Conservation (phyloP, 2,888 invertebrate species). For the Stenurella melanura region DNA sequence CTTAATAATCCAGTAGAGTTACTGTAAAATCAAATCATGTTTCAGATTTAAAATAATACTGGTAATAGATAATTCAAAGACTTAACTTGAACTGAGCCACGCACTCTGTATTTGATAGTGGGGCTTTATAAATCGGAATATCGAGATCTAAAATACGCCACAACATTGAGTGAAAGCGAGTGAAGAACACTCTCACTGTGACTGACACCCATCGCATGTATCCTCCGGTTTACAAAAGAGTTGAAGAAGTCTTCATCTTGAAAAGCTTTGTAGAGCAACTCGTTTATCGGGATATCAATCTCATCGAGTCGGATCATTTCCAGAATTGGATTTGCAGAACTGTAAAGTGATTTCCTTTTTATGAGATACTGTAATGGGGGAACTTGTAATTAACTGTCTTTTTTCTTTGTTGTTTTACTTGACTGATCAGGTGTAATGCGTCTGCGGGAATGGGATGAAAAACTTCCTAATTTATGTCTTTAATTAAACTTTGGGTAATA, state of each 20-base stretch:
- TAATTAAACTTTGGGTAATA: constrained; percentile 38
- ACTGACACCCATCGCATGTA: constrained; percentile 68
- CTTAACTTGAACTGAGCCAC: constrained; percentile 3
- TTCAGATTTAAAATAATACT: not conserved
- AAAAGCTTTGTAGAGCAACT: constrained; percentile 62
- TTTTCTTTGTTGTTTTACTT: constrained; percentile 49
- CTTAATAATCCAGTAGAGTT: too few species aligned
- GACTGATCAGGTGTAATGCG: constrained; percentile 44
- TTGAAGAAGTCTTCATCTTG: constrained; percentile 64
- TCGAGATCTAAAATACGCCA: constrained; percentile 5
- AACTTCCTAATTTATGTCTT: constrained; percentile 40
- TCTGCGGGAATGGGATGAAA: constrained; percentile 20
- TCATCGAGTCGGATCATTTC: constrained; percentile 53
- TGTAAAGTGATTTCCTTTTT: constrained; percentile 68
- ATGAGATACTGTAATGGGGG: constrained; percentile 67
- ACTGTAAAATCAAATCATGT: too few species aligned
- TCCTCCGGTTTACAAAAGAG: constrained; percentile 64
- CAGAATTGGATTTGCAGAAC: constrained; percentile 66
- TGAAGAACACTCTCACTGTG: constrained; percentile 54
- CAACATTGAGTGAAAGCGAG: constrained; percentile 38
- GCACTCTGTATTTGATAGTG: constrained; percentile 13
- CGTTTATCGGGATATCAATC: constrained; percentile 67
- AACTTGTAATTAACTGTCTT: constrained; percentile 67
- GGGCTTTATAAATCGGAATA: constrained; percentile 1
- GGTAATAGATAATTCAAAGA: not conserved